phyloP scores from a whole-genome alignment of 2,113 vertebrate species.

The Plotosus lineatus region DNA sequence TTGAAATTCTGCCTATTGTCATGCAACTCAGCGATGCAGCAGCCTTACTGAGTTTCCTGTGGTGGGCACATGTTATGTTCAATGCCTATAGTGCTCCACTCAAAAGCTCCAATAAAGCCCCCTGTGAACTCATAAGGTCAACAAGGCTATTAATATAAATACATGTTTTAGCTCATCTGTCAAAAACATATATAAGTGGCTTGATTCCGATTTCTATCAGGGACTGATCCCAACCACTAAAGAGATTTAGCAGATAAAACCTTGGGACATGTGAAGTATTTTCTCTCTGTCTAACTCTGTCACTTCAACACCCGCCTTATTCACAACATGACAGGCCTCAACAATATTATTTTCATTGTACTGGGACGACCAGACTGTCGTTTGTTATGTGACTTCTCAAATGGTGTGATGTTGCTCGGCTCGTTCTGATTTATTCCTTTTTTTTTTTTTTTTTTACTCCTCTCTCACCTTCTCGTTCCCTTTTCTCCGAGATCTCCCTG shows the following conservation, averaged over 20 bases:
- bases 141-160: background rate
- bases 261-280: constrained; percentile 13
- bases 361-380: constrained; percentile 29
- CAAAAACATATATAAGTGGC: background rate
- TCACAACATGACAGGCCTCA: constrained; percentile 1
- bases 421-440: constrained; percentile 34
- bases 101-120: too few species aligned
- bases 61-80: too few species aligned
- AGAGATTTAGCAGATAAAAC: constrained; percentile 1
- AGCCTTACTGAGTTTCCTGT: too few species aligned
- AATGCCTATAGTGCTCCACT: too few species aligned
- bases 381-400: constrained; percentile 28
- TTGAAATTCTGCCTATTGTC: too few species aligned
- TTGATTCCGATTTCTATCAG: constrained; percentile 13
- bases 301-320: constrained; percentile 9
- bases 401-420: constrained; percentile 9
- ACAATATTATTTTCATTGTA: constrained; percentile 29
- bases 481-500: constrained; percentile 68
- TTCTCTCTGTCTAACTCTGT: constrained; percentile 12
- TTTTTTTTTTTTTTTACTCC: constrained; percentile 24
- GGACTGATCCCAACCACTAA: background rate
- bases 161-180: background rate
- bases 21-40: too few species aligned
- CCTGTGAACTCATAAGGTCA: constrained; percentile 13
- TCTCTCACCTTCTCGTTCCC: background rate